Evolutionary conservation across 2,888 invertebrate genomes (phyloP), one percentile per base, ranked within the genome.

Genomic region (Eutolmus rufibarbis): DNA sequence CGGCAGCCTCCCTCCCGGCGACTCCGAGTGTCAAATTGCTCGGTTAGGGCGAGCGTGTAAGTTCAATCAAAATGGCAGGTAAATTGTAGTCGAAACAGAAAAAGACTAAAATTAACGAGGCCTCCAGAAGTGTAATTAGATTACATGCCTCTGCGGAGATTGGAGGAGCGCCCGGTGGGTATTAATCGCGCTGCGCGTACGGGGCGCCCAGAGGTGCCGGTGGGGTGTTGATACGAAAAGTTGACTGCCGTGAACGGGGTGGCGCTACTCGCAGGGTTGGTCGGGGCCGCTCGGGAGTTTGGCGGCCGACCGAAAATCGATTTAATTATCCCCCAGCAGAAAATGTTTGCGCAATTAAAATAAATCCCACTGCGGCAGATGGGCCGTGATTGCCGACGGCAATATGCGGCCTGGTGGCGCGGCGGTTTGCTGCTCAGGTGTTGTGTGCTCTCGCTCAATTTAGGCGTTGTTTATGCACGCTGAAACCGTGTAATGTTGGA

Each of bases 41-140:
- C 78, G 77, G 66, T 43, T 78, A 78, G 23, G 86, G 78, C 40
- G 43, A 86, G 78, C 78, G 86, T 86, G 86, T 79, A 86, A 79
- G 86, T 86, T 86, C 87, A 87, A 81, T 81, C 81, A 87, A 81
- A 81, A 87, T 87, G 81, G 86, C 86, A 86, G 79, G 86, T 79
- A 86, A 86, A 87, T 88, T 86, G 88, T 84, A 88, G 81, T 34
- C 40, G 57, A 56, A 28, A n/a, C 66, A 78, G 43, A 66, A 86
- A 86, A 76, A 87, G 77, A 77, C 81, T 56, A 57, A 87, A 87
- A 88, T 86, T 87, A 88, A 87, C 82, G 77, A 86, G 74, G 86
- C 81, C 87, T 78, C 87, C 78, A 87, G 46, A 88, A 74, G 85
- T 86, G 87, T 88, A 88, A 88, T 87, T 87, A 86, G 87, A 87